Percentiles rank a stretch among this genome's conserved stretches.
Conservation (phyloP, 1,140 invertebrate genomes). For the Cydia fagiglandana region DNA sequence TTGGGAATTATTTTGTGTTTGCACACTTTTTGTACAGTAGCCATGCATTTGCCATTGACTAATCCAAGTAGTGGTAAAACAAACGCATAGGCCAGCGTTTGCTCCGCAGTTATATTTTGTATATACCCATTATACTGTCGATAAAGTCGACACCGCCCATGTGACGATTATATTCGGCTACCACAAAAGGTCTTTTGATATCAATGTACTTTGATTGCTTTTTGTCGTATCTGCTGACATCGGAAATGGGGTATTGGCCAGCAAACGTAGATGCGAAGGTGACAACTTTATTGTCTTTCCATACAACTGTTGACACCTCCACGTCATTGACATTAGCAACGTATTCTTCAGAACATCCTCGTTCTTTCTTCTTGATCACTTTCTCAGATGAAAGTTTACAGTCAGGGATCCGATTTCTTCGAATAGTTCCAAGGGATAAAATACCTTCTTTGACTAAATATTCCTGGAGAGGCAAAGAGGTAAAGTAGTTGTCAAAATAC, state of each 20-base stretch:
- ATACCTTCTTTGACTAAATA: slow-evolving; percentile 50
- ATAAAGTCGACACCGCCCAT: slow-evolving; percentile 56
- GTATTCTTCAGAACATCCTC: slow-evolving; percentile 39
- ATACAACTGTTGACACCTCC: slow-evolving; percentile 43
- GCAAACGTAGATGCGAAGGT: slow-evolving; percentile 55
- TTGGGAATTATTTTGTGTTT: slow-evolving; percentile 33
- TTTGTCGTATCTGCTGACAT: slow-evolving; percentile 46
- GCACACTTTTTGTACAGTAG: slow-evolving; percentile 49
- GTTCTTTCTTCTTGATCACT: slow-evolving; percentile 38
- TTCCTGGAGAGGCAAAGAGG: slow-evolving; percentile 45
- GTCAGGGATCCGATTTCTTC: slow-evolving; percentile 40
- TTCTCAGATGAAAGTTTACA: slow-evolving; percentile 40
- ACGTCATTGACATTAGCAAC: slow-evolving; percentile 36
- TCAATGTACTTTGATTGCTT: slow-evolving; percentile 41
- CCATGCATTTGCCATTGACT: slow-evolving; percentile 53
- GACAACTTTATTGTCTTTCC: slow-evolving; percentile 63
- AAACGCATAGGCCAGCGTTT: slow-evolving; percentile 43
- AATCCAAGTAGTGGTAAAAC: slow-evolving; percentile 47
- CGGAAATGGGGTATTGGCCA: slow-evolving; percentile 39
- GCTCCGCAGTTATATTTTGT: slow-evolving; percentile 49
- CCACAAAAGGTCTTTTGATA: slow-evolving; percentile 52
- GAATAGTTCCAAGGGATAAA: slow-evolving; percentile 45
- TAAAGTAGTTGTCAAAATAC: slow-evolving; percentile 63
- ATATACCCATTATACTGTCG: slow-evolving; percentile 49
- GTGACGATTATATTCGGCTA: slow-evolving; percentile 55